phyloP scores from a whole-genome alignment of 1,140 invertebrate genomes.

The Drusus annulatus region DNA sequence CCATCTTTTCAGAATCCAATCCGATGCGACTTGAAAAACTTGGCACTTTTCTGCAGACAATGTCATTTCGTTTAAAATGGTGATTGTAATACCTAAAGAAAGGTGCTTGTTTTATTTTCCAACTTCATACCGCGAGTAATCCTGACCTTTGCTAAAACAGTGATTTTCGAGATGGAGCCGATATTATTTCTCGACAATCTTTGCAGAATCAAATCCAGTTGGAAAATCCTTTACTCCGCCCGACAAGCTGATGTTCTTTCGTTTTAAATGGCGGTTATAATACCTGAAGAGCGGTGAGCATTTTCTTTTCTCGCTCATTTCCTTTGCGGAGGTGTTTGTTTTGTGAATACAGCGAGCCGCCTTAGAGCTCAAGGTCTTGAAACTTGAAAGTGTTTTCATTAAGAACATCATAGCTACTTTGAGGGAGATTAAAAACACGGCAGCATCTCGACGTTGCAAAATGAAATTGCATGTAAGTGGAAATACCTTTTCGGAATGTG shows the following conservation, averaged over 20 bases:
- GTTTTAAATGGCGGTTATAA: constrained; percentile 24
- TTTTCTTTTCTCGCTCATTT: constrained; percentile 34
- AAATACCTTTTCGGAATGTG: constrained; percentile 14
- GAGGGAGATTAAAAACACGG: constrained; percentile 37
- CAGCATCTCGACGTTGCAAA: constrained; percentile 15
- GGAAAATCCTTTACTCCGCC: too few species aligned
- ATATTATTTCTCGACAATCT: too few species aligned
- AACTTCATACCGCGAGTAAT: not conserved
- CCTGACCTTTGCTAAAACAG: too few species aligned
- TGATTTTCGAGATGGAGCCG: too few species aligned
- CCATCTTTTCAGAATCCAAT: too few species aligned
- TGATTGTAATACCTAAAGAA: constrained; percentile 14
- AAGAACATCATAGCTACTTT: constrained; percentile 43
- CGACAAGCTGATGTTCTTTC: not conserved
- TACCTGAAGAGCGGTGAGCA: constrained; percentile 12
- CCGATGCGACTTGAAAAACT: too few species aligned
- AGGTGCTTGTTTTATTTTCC: constrained; percentile 11
- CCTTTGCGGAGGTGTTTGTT: constrained; percentile 6
- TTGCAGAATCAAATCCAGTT: too few species aligned
- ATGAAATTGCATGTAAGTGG: constrained; percentile 41
- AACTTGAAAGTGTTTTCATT: constrained; percentile 47
- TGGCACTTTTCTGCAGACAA: not conserved
- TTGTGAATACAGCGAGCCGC: constrained; percentile 25
- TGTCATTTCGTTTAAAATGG: constrained; percentile 8
- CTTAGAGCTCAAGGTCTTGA: constrained; percentile 25